Evolutionary conservation across 2,113 vertebrate species (phyloP).

Genomic region (Lucifuga dentata): DNA sequence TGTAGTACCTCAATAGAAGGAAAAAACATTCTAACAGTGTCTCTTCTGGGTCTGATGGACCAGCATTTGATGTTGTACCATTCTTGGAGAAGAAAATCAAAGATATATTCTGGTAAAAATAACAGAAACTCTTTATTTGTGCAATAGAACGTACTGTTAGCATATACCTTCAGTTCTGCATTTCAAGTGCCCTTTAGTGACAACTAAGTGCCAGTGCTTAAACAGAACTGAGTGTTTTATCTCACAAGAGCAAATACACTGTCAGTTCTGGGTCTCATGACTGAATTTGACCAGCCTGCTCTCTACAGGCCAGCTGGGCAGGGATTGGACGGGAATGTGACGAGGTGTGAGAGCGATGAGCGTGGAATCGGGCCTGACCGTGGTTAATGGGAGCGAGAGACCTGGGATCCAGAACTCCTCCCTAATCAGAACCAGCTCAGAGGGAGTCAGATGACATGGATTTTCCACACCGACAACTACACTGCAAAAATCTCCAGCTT

Average conservation of each 20-base stretch:
- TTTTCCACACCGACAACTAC: constrained; percentile 59
- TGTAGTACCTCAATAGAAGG: constrained; percentile 8
- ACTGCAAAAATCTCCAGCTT: too few relatives aligned
- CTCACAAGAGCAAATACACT: constrained; percentile 2
- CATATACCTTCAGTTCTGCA: constrained; percentile 10
- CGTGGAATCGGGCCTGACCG: constrained; percentile 52
- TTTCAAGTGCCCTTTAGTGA: neutral
- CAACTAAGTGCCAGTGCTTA: constrained; percentile 20
- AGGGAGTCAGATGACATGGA: constrained; percentile 60
- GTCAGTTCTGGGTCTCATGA: neutral
- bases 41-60: constrained; percentile 1
- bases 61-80: too few relatives aligned
- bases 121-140: constrained; percentile 26
- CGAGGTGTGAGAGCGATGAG: constrained; percentile 61
- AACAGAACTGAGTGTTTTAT: constrained; percentile 1
- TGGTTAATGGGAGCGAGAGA: constrained; percentile 52
- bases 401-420: constrained; percentile 36
- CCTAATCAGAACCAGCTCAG: constrained; percentile 73
- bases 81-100: constrained; percentile 22
- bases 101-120: constrained; percentile 17
- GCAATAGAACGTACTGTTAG: constrained; percentile 16
- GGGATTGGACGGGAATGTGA: constrained; percentile 23
- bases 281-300: constrained; percentile 1
- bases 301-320: neutral
- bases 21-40: neutral